A percentile compares a stretch with the other conserved stretches of the same genome.
These are phyloP conservation scores for Myiozetetes cayanensis DNA, from an alignment of 2,113 vertebrate species.

Conservation along the genomic window DNA sequence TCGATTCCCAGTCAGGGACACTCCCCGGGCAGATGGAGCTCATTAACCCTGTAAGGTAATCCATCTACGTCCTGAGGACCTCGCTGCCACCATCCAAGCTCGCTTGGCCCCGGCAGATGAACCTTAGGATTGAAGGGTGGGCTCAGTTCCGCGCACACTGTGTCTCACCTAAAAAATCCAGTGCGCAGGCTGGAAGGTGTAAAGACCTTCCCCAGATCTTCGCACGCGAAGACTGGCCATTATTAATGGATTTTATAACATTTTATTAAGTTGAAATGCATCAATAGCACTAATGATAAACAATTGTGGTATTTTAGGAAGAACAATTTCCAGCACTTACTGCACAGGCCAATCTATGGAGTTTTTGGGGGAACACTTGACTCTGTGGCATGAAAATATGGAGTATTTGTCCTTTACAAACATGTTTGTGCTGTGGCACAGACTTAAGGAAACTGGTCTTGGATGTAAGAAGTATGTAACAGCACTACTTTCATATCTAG, in stretches of 20 bases:
- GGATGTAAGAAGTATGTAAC: not conserved
- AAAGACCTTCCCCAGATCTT: too few relatives aligned
- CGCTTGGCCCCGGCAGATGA: too few relatives aligned
- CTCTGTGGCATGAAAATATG: not conserved
- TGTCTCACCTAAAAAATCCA: too few relatives aligned
- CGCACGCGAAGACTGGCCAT: too few relatives aligned
- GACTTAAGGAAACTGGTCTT: not conserved
- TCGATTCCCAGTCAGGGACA: too few relatives aligned
- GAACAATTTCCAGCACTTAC: not conserved
- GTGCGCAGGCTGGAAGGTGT: too few relatives aligned
- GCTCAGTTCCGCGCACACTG: too few relatives aligned
- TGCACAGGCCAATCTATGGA: not conserved
- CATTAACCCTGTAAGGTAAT: too few relatives aligned
- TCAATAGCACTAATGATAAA: constrained; percentile 31
- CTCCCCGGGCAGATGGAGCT: too few relatives aligned
- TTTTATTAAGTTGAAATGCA: constrained; percentile 60
- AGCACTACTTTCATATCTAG: not conserved
- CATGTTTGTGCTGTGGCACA: not conserved
- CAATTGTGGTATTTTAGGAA: constrained; percentile 39
- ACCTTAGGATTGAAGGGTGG: too few relatives aligned
- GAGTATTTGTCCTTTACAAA: not conserved
- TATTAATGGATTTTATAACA: constrained; percentile 37
- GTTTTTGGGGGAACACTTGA: not conserved
- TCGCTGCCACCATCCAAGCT: too few relatives aligned
- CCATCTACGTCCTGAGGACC: too few relatives aligned